Percentiles rank a stretch among this genome's conserved stretches.
phyloP scores from a whole-genome alignment of 2,113 vertebrate genomes.

The Sylvia atricapilla region DNA sequence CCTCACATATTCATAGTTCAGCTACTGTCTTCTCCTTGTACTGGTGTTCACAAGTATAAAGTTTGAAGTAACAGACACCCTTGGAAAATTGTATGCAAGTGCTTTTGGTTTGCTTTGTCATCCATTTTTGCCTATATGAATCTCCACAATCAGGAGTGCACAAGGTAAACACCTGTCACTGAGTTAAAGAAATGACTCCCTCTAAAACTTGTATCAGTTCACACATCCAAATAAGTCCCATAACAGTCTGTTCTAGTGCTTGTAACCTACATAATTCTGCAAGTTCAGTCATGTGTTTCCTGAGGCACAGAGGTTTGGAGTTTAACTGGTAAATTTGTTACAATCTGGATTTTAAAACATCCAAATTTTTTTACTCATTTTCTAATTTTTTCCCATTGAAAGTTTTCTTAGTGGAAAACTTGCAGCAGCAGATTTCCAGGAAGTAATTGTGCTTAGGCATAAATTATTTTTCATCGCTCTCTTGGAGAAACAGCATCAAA shows the following conservation, averaged over 20 bases:
- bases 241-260: neutral
- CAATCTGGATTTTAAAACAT: neutral
- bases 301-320: neutral
- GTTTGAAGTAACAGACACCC: neutral
- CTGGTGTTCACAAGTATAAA: neutral
- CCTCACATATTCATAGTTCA: neutral
- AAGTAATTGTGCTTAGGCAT: neutral
- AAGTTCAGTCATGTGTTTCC: neutral
- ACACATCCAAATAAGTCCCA: neutral
- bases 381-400: fast-evolving
- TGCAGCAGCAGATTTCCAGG: neutral
- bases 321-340: neutral
- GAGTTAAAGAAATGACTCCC: neutral
- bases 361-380: fast-evolving
- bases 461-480: neutral
- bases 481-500: neutral
- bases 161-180: neutral
- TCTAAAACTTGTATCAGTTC: neutral
- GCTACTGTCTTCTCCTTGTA: neutral
- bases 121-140: neutral
- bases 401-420: neutral
- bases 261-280: neutral
- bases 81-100: neutral
- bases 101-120: neutral
- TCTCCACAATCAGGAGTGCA: neutral